Conservation (phyloP, 2,888 invertebrate species). For the Cephus spinipes region DNA sequence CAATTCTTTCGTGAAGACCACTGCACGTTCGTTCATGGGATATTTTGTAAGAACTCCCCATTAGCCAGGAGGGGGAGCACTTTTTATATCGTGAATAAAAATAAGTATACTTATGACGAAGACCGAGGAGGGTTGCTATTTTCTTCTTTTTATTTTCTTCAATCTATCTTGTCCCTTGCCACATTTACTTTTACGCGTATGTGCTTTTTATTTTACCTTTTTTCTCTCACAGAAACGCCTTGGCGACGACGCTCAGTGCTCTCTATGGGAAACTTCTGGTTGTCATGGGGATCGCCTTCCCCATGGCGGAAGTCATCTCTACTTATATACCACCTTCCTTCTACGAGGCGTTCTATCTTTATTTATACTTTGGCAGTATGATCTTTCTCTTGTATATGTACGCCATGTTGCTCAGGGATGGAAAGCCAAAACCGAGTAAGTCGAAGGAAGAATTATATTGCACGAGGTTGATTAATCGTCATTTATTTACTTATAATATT, state of each 20-base stretch:
- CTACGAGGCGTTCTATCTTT: slow-evolving; percentile 91
- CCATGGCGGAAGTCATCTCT: slow-evolving; percentile 95
- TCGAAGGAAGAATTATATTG: slow-evolving; percentile 10
- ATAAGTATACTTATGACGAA: background rate
- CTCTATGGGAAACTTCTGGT: slow-evolving; percentile 93
- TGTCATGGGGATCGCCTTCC: slow-evolving; percentile 95
- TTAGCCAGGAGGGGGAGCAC: background rate
- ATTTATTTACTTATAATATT: background rate
- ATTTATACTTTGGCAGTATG: slow-evolving; percentile 89
- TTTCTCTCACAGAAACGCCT: slow-evolving; percentile 78
- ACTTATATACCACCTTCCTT: slow-evolving; percentile 94
- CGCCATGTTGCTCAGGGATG: slow-evolving; percentile 77
- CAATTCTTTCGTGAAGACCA: slow-evolving; percentile 55
- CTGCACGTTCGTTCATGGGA: background rate
- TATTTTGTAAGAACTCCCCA: background rate
- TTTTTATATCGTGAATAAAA: background rate
- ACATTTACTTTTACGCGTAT: background rate
- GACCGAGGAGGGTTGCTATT: background rate
- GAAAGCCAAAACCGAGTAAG: slow-evolving; percentile 69
- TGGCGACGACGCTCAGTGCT: slow-evolving; percentile 91
- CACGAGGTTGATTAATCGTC: background rate
- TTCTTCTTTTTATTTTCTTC: background rate
- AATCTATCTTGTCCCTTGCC: background rate
- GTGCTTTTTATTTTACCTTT: background rate
- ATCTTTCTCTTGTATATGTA: slow-evolving; percentile 87